Percentiles rank a stretch among this genome's conserved stretches.
These are phyloP conservation scores for Kuschelorhynchus macadamiae DNA, from an alignment of 2,888 invertebrate genomes.

Conservation along the genomic window DNA sequence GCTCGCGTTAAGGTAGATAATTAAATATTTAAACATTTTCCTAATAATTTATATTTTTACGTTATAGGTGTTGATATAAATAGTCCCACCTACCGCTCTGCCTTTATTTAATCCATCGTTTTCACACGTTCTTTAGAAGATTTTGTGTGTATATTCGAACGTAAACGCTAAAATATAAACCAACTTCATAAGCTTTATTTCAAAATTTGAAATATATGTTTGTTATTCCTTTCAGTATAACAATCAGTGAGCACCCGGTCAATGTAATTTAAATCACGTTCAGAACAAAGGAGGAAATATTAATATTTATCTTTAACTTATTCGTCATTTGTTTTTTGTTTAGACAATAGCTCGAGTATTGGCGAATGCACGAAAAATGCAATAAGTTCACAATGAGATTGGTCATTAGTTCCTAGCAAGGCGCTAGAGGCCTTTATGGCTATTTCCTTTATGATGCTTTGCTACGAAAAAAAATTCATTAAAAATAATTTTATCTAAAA, in stretches of 20 bases:
- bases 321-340: conserved; percentile 14
- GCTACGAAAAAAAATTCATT: too few relatives aligned
- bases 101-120: conserved; percentile 26
- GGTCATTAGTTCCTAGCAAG: neutral
- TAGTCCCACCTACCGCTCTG: conserved; percentile 18
- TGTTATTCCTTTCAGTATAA: conserved; percentile 53
- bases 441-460: too few relatives aligned
- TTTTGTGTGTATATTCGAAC: conserved; percentile 33
- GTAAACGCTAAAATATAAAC: conserved; percentile 36
- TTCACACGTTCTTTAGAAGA: conserved; percentile 41
- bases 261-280: conserved; percentile 43
- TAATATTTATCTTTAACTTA: conserved; percentile 33
- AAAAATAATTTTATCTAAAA: too few relatives aligned
- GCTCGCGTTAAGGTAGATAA: conserved; percentile 2
- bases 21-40: conserved; percentile 24
- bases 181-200: conserved; percentile 40
- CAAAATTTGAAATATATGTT: conserved; percentile 52
- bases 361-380: conserved; percentile 14
- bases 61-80: conserved; percentile 32
- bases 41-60: conserved; percentile 21
- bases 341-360: conserved; percentile 12
- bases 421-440: too few relatives aligned
- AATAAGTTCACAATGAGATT: neutral
- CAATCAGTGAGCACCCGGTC: conserved; percentile 47
- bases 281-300: conserved; percentile 37